Percentiles rank a stretch among this genome's conserved stretches.
Evolutionary conservation across 2,797 vertebrate genomes (phyloP).

Genomic region (Taenioides sp.): DNA sequence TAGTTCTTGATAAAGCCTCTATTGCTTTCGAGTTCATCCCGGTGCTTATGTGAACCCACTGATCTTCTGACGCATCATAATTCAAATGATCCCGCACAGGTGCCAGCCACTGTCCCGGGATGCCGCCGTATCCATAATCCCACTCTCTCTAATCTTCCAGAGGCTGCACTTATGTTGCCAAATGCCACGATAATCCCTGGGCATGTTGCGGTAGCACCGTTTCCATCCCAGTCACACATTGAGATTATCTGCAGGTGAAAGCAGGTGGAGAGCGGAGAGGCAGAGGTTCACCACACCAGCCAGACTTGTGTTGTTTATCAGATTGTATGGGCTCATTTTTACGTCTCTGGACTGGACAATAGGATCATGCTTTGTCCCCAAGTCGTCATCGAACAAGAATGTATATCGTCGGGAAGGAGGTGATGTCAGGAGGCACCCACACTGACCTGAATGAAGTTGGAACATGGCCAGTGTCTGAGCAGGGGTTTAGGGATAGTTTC

Average conservation of each 20-base stretch:
- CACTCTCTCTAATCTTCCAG: conserved; percentile 51
- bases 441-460: background rate
- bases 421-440: conserved; percentile 41
- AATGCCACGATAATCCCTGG: conserved; percentile 53
- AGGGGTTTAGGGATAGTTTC: background rate
- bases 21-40: background rate
- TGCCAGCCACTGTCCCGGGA: conserved; percentile 21
- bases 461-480: background rate
- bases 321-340: background rate
- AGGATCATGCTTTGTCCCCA: background rate
- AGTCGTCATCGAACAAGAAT: conserved; percentile 23
- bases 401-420: conserved; percentile 27
- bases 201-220: conserved; percentile 34
- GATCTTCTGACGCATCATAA: conserved; percentile 29
- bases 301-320: conserved; percentile 34
- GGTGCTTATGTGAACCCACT: conserved; percentile 7
- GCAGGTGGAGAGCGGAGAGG: background rate
- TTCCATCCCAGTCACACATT: conserved; percentile 23
- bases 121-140: conserved; percentile 63
- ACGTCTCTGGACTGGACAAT: conserved; percentile 39
- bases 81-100: conserved; percentile 38
- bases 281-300: conserved; percentile 14
- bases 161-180: conserved; percentile 51
- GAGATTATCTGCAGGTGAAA: conserved; percentile 35
- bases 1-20: background rate